phyloP scores from a whole-genome alignment of 23 tunicate genomes.

The Trididemnum clinides region DNA sequence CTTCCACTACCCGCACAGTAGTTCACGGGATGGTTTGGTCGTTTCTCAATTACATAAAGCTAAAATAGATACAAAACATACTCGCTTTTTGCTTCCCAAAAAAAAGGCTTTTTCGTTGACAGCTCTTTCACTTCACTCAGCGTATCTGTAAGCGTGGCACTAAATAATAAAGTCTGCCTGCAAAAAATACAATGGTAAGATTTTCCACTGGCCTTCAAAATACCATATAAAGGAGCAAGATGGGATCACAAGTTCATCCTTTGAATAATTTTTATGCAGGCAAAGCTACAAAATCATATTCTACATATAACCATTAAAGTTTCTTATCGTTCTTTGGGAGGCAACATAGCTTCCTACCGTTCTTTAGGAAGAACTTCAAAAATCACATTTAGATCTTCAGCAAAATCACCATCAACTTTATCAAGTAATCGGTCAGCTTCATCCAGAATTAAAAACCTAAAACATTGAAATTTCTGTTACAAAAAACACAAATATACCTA shows the following conservation, averaged over 20 bases:
- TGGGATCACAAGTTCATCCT: too few species aligned
- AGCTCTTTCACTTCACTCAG: conserved; percentile 77
- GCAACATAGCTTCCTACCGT: too few species aligned
- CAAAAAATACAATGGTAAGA: too few species aligned
- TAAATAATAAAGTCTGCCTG: conserved; percentile 92
- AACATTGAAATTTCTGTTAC: too few species aligned
- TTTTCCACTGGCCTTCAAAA: too few species aligned
- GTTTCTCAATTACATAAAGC: background rate
- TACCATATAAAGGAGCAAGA: background rate
- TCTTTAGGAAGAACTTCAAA: conserved; percentile 77
- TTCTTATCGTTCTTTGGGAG: too few species aligned
- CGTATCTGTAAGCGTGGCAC: conserved; percentile 96
- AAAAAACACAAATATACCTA: too few species aligned
- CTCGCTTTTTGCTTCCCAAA: conserved; percentile 79
- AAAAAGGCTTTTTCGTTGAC: conserved; percentile 80
- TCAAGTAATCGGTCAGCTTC: conserved; percentile 97
- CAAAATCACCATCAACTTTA: conserved; percentile 91
- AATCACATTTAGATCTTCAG: conserved; percentile 77
- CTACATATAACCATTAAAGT: too few species aligned
- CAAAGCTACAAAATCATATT: too few species aligned
- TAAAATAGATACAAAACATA: conserved; percentile 9
- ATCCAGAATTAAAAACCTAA: conserved; percentile 89
- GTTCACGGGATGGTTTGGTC: background rate
- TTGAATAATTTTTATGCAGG: too few species aligned
- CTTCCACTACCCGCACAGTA: too few species aligned